Conservation (phyloP, 2,113 vertebrate species). For the Erythrocebus patas region DNA sequence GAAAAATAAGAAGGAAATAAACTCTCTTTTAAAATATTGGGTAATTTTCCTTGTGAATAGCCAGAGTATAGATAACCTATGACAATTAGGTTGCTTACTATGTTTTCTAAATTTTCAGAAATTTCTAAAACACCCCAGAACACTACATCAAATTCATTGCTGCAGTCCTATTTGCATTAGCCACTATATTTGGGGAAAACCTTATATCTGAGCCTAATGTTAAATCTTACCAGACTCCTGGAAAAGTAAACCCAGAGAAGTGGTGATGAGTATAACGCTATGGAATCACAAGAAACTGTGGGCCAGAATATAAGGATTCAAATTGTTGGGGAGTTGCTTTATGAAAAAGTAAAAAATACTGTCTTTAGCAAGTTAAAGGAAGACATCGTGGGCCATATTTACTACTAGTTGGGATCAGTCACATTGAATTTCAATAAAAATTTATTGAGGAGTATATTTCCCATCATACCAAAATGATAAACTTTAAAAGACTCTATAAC, state of each 20-base stretch:
- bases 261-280: background rate
- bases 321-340: background rate
- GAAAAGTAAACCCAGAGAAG: background rate
- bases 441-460: background rate
- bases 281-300: background rate
- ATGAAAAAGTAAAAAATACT: background rate
- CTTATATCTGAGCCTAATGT: background rate
- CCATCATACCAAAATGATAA: background rate
- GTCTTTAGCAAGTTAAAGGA: background rate
- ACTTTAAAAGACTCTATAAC: background rate
- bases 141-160: background rate
- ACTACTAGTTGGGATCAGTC: background rate
- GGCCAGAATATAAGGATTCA: background rate
- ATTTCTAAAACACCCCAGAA: background rate
- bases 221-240: background rate
- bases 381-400: background rate
- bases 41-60: background rate
- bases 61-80: background rate
- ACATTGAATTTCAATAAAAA: background rate
- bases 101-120: constrained; percentile 17
- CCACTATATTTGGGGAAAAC: background rate
- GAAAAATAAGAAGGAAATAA: background rate
- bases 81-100: background rate
- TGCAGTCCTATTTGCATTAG: background rate
- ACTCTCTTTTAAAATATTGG: background rate